Evolutionary conservation across 92 coral and sea anemone genomes (phyloP).

Genomic region (Blastomussa wellsi): DNA sequence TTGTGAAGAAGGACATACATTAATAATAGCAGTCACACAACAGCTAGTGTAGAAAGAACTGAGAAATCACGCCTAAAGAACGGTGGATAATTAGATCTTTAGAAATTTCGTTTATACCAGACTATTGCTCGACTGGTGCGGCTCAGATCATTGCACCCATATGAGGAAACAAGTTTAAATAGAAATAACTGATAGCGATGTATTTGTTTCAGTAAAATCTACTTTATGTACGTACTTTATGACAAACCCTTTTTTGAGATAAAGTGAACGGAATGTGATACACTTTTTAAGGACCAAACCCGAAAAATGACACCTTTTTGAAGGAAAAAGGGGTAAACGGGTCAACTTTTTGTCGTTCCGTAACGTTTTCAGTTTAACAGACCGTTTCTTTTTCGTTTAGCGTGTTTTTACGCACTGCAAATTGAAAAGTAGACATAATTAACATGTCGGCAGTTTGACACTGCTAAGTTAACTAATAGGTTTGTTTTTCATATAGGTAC

Average conservation of each 20-base stretch:
- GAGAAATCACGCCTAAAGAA: slow-evolving; percentile 12
- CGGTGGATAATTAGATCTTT: slow-evolving; percentile 8
- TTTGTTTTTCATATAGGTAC: neutral
- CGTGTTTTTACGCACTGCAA: too few relatives aligned
- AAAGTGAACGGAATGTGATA: too few relatives aligned
- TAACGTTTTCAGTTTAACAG: too few relatives aligned
- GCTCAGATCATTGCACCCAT: slow-evolving; percentile 13
- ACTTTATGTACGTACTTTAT: slow-evolving; percentile 1
- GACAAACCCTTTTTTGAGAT: neutral
- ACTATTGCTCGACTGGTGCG: slow-evolving; percentile 14
- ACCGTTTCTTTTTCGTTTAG: too few relatives aligned
- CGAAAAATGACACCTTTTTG: too few relatives aligned
- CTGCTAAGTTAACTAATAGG: too few relatives aligned
- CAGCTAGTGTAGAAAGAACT: slow-evolving; percentile 1
- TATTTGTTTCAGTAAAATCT: slow-evolving; percentile 2
- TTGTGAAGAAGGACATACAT: neutral
- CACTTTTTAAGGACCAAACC: too few relatives aligned
- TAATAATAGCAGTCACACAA: neutral
- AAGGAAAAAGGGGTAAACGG: too few relatives aligned
- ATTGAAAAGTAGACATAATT: too few relatives aligned
- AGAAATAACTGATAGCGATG: slow-evolving; percentile 15
- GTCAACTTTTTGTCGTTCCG: too few relatives aligned
- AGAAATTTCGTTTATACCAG: slow-evolving; percentile 9
- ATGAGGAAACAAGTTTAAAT: neutral
- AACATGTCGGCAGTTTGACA: too few relatives aligned